Evolutionary conservation across 2,888 invertebrate species (phyloP), one percentile per base, ranked within the genome.

Genomic region (Baccha elongata): DNA sequence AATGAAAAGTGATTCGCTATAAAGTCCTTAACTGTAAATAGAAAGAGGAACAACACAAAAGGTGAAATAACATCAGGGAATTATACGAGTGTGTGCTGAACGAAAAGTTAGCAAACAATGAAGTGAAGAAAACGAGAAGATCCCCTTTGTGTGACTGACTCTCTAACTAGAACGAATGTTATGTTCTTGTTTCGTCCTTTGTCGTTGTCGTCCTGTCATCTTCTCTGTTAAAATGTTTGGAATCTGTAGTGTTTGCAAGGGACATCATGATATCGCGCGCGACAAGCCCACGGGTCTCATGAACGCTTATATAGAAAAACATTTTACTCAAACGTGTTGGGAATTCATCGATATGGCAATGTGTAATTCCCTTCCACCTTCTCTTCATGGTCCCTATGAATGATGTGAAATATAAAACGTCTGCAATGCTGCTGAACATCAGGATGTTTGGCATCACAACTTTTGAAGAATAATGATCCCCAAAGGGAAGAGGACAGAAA

Each of bases 21-120:
- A 75, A 81, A 81, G 81, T 75, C 71, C 81, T 75, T 81, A 71
- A 81, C 81, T 75, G 81, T 81, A 75, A 81, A 81, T 81, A 75
- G 75, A 75, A 60, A 75, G 64, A 65, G 52, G 46, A 65, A 26
- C 50, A 71, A 71, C 52, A 76, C 69, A 81, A 71, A 75, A 81
- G 81, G 81, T 81, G 71, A 71, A 81, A 81, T 75, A 75, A 71
- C 81, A 81, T 81, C 75, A 60, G 81, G 81, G 81, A 81, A 62
- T 81, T 71, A 48, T 50, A 40, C 26, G 48, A 48, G 44, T 75
- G 26, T 64, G 50, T 35, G 29, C n/a, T 26, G 26, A 62, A 23
- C 48, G 37, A 75, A 65, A 67, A 81, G 71, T 76, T 81, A 71
- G 71, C 71, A 75, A 76, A 81, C 75, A 81, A 76, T 81, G 46